phyloP scores from a whole-genome alignment of 2,797 vertebrate genomes.

The Parauchenoglanis punctatus region DNA sequence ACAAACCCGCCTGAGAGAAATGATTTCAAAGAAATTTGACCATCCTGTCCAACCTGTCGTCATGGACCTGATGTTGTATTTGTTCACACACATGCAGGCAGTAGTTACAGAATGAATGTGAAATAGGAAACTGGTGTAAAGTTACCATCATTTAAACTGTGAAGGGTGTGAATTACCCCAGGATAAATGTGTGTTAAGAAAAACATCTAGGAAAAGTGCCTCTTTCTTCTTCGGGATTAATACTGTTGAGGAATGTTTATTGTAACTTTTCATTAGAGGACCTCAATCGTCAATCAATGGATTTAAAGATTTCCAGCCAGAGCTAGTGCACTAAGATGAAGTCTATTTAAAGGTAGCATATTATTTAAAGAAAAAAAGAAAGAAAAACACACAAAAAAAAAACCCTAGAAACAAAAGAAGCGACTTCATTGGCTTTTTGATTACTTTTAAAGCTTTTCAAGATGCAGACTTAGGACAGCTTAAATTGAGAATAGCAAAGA shows the following conservation, averaged over 20 bases:
- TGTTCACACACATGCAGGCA: constrained; percentile 26
- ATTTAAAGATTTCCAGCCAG: not conserved
- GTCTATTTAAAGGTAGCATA: not conserved
- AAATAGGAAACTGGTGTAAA: constrained; percentile 2
- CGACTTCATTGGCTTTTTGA: not conserved
- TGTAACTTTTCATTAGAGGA: not conserved
- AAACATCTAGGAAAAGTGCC: not conserved
- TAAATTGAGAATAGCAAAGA: not conserved
- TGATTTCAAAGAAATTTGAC: constrained; percentile 46
- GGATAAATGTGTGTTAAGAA: not conserved
- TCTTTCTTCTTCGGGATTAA: not conserved
- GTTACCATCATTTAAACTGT: not conserved
- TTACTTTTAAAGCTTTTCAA: not conserved
- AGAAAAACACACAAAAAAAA: not conserved
- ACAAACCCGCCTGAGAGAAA: constrained; percentile 26
- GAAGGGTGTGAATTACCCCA: not conserved
- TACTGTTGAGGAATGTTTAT: not conserved
- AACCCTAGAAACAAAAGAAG: not conserved
- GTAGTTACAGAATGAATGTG: constrained; percentile 18
- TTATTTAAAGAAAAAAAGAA: not conserved
- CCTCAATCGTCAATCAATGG: not conserved
- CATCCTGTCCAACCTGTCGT: constrained; percentile 61
- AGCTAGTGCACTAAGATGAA: not conserved
- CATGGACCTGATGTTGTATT: constrained; percentile 35
- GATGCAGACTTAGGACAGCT: not conserved